Conservation (phyloP, 2,797 vertebrate genomes). For the Clarias pachynema region DNA sequence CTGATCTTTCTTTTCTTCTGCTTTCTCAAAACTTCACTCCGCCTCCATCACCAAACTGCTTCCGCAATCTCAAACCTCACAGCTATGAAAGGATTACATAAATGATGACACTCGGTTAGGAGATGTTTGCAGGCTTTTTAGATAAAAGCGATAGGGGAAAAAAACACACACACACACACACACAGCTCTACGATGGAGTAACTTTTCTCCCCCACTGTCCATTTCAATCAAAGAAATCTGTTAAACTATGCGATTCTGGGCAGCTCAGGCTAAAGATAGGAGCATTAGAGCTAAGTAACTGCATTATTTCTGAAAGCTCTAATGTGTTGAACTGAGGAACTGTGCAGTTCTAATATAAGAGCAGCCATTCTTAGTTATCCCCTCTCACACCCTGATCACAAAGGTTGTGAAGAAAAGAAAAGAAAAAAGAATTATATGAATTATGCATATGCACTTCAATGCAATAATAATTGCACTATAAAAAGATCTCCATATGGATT, state of each 20-base stretch:
- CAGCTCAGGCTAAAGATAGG: conserved; percentile 70
- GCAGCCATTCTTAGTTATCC: conserved; percentile 56
- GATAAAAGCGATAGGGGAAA: conserved; percentile 53
- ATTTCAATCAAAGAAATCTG: conserved; percentile 44
- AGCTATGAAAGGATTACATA: conserved; percentile 35
- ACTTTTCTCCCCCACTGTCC: conserved; percentile 34
- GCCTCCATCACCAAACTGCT: conserved; percentile 10
- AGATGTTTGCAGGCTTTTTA: conserved; percentile 51
- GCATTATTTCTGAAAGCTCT: conserved; percentile 60
- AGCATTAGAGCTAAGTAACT: conserved; percentile 54
- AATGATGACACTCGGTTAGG: conserved; percentile 46
- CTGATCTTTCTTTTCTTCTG: neutral
- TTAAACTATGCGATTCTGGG: conserved; percentile 57
- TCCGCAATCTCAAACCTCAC: conserved; percentile 15
- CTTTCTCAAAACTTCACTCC: neutral
- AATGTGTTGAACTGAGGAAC: conserved; percentile 64
- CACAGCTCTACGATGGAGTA: neutral
- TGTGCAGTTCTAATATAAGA: conserved; percentile 63
- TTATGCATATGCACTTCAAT: conserved; percentile 49
- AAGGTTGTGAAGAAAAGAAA: conserved; percentile 24
- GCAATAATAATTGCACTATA: conserved; percentile 49
- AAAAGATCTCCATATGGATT: conserved; percentile 18
- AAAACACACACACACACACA: neutral
- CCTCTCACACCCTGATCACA: conserved; percentile 24
- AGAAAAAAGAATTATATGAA: conserved; percentile 43